Evolutionary conservation across 2,888 invertebrate species (phyloP).

Genomic region (Apantesis nais): DNA sequence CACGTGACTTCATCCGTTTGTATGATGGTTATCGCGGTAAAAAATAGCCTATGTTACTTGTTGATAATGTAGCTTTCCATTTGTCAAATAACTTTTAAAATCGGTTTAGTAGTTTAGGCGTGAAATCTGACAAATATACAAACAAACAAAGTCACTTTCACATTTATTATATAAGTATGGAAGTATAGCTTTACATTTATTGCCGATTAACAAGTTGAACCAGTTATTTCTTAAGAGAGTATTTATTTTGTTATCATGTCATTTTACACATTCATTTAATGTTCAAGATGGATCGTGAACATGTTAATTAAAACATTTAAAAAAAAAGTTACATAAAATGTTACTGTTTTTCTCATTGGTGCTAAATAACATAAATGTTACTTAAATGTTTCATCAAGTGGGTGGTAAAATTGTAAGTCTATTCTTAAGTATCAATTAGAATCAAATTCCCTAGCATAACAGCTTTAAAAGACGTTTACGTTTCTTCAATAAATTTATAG

Average conservation of each 20-base stretch:
- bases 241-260: neutral
- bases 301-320: neutral
- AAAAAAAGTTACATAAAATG: neutral
- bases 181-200: no score
- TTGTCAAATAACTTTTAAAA: no score
- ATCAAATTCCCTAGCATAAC: constrained; percentile 21
- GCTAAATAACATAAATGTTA: neutral
- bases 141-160: no score
- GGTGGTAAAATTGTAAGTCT: neutral
- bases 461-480: constrained; percentile 1
- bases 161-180: no score
- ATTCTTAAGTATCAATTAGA: constrained; percentile 13
- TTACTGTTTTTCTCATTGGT: neutral
- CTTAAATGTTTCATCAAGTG: constrained; percentile 1
- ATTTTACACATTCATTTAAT: neutral
- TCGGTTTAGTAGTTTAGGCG: no score
- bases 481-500: constrained; percentile 15
- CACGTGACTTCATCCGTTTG: no score
- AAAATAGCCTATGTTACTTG: no score
- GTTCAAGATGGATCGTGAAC: neutral
- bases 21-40: no score
- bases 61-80: no score
- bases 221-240: no score
- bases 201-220: no score
- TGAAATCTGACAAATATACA: no score